Evolutionary conservation across 2,797 vertebrate genomes (phyloP).

Genomic region (Gallirallus australis): DNA sequence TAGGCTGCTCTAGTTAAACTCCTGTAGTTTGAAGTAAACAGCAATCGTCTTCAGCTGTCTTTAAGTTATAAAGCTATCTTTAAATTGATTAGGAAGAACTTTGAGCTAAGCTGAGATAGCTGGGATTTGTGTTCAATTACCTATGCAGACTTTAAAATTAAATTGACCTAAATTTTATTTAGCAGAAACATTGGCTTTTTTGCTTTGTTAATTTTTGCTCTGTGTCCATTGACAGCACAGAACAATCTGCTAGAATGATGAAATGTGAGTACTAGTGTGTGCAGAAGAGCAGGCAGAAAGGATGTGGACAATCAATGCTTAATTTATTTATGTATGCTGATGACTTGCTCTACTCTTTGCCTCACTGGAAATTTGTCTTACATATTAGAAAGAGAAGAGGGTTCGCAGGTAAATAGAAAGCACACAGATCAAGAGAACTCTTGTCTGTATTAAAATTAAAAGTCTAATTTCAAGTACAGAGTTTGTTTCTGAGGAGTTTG

Average conservation of each 20-base stretch:
- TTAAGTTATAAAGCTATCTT: background rate
- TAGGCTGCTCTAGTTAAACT: background rate
- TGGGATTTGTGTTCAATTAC: background rate
- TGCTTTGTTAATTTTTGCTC: background rate
- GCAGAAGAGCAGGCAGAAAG: background rate
- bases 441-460: background rate
- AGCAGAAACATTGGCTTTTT: background rate
- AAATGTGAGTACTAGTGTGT: background rate
- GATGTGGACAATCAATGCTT: conserved; percentile 6
- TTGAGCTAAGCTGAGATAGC: background rate
- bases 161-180: background rate
- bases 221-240: background rate
- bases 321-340: conserved; percentile 2
- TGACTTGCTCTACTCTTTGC: background rate
- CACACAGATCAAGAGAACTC: background rate
- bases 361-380: background rate
- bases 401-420: background rate
- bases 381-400: background rate
- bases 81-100: background rate
- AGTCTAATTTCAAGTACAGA: background rate
- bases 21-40: background rate
- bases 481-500: background rate
- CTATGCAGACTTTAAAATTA: background rate
- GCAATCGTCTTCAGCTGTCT: background rate
- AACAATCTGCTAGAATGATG: background rate